These are phyloP conservation scores for Neodontobutis hainanensis DNA, from an alignment of 2,113 vertebrate species.

Conservation along the genomic window DNA sequence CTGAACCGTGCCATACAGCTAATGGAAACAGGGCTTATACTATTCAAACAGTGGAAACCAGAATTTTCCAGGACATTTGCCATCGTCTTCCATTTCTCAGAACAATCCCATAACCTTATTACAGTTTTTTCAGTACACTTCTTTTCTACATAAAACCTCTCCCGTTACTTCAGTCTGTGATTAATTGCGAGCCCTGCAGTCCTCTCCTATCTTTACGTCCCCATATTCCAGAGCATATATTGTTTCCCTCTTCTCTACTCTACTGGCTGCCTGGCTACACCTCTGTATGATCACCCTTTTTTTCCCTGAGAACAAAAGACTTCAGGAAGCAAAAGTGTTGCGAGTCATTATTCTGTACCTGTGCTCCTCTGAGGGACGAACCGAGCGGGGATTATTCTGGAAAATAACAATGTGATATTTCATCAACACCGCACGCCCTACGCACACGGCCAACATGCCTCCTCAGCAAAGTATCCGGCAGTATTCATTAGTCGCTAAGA, in stretches of 20 bases:
- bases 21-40: too few species aligned
- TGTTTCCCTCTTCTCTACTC: slow-evolving; percentile 16
- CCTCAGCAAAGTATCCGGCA: slow-evolving; percentile 60
- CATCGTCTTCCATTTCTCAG: too few species aligned
- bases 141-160: slow-evolving; percentile 22
- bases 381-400: slow-evolving; percentile 56
- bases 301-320: slow-evolving; percentile 40
- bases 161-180: slow-evolving; percentile 28
- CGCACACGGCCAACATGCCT: slow-evolving; percentile 44
- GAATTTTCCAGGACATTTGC: too few species aligned
- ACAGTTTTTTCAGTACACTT: neutral
- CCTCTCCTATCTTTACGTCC: slow-evolving; percentile 18
- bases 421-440: slow-evolving; percentile 39
- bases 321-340: slow-evolving; percentile 24
- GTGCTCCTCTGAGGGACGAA: slow-evolving; percentile 34
- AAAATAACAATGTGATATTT: slow-evolving; percentile 67
- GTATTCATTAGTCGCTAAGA: slow-evolving; percentile 68
- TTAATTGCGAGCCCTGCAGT: slow-evolving; percentile 48
- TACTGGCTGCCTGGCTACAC: slow-evolving; percentile 8
- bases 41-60: too few species aligned
- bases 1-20: too few species aligned
- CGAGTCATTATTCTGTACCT: slow-evolving; percentile 62
- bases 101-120: too few species aligned
- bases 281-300: slow-evolving; percentile 12
- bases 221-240: slow-evolving; percentile 18